Evolutionary conservation across 2,113 vertebrate species (phyloP).

Genomic region (Sphyrna mokarran): DNA sequence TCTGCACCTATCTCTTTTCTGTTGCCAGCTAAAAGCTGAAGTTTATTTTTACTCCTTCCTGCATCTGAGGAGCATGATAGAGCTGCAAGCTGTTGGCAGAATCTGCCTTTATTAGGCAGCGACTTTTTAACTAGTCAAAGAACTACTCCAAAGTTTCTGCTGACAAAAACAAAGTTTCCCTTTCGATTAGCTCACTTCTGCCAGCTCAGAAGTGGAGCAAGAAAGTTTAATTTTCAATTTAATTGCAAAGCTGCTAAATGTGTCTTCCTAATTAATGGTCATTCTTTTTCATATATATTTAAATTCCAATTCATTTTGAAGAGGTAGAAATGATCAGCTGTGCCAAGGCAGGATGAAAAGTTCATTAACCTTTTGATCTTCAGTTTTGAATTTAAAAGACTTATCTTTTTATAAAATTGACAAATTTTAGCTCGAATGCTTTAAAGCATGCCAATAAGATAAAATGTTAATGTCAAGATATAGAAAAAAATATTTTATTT

Average conservation of each 20-base stretch:
- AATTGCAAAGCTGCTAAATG: not conserved
- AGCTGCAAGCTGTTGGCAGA: not conserved
- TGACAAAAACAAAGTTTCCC: not conserved
- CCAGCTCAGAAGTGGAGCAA: not conserved
- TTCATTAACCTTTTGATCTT: not conserved
- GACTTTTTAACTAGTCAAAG: not conserved
- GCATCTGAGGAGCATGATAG: not conserved
- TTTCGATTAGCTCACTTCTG: not conserved
- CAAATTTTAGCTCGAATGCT: not conserved
- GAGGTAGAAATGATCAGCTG: not conserved
- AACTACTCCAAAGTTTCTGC: not conserved
- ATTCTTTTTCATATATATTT: not conserved
- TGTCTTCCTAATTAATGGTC: not conserved
- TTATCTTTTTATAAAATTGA: not conserved
- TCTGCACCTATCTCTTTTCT: not conserved
- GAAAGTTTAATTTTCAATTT: not conserved
- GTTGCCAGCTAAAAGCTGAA: not conserved
- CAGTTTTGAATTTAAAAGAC: not conserved
- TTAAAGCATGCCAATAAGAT: not conserved
- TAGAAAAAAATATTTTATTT: not conserved
- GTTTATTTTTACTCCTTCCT: not conserved
- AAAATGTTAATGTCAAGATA: not conserved
- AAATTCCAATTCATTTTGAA: not conserved
- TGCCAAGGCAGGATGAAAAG: not conserved
- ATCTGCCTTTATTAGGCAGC: not conserved